Base-by-base conservation (phyloP, 2,113 vertebrate genomes). In the Takifugu bimaculatus region DNA sequence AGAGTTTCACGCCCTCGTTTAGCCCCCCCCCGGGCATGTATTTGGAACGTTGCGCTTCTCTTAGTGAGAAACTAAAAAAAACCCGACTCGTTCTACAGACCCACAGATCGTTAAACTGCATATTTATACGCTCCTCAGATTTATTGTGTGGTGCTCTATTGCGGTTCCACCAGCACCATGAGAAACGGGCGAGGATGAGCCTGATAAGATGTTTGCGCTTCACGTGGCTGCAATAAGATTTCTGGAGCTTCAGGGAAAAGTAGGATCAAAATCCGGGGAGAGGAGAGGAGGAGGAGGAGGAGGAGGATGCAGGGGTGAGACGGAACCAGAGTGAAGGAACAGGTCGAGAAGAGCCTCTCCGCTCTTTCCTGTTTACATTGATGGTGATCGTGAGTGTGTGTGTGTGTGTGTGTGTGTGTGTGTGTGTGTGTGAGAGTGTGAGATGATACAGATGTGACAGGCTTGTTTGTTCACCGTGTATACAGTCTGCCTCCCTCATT, bases 311-410 rank as follows among this genome's bases (percentile, higher is more conserved):
- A 39, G 0, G 9, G 13, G 7, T 6, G 5, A 63, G 29, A 52
- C 28, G 54, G 47, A 57, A 13, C 35, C 28, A 28, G 47, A 39
- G 54, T 13, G 35, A 10, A 39, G 44, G 50, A 49, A 39, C 5
- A 54, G 11, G 13, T 3, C 13, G 61, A 62, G 57, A 48, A 13
- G 6, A 5, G 45, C 45, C 45, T n/a, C 45, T 12, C 45, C 6
- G 13, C 9, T 3, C 5, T 43, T 70, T 78, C 72, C 72, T 75
- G 72, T 78, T 74, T 73, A 70, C 20, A 20, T 20, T 20, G 20
- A 20, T 20, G 20, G 20, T 20, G 29, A 6, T 4, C 4, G 6
- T 32, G 29, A 32, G 29, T 32, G 29, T 32, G 29, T 32, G 29
- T 32, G 29, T 32, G 29, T 32, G 29, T 45, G 56, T 2, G 5